These are phyloP conservation scores for Delichon dasypus DNA, from an alignment of 2,797 vertebrate species.

Conservation along the genomic window DNA sequence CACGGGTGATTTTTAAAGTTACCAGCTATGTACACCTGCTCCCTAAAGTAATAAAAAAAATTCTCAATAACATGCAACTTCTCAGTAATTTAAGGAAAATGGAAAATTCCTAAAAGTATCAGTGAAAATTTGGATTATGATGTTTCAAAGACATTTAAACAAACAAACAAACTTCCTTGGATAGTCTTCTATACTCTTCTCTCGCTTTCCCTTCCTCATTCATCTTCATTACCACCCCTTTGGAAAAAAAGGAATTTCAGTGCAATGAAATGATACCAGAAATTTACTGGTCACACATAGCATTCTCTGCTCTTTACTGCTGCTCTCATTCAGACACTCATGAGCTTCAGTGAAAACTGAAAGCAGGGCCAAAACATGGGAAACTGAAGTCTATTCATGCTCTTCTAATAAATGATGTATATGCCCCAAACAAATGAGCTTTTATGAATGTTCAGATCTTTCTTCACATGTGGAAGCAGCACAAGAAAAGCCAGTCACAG, in stretches of 20 bases:
- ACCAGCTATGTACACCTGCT: neutral
- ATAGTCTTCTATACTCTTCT: neutral
- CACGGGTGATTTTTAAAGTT: neutral
- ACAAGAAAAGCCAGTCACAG: neutral
- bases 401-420: neutral
- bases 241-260: neutral
- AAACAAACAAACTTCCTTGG: neutral
- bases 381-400: constrained; percentile 34
- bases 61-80: neutral
- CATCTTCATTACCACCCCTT: neutral
- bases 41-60: neutral
- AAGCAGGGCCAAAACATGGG: neutral
- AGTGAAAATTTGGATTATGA: neutral
- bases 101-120: neutral
- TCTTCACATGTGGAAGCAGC: neutral
- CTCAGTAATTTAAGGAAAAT: neutral
- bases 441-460: neutral
- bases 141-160: neutral
- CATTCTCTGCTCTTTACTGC: neutral
- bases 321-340: neutral
- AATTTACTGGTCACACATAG: neutral
- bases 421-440: constrained; percentile 22
- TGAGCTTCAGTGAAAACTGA: neutral
- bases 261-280: neutral
- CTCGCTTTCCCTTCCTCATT: neutral